Conservation (phyloP, 37 sponge, comb jelly and placozoan species). For the Mnemiopsis leidyi region DNA sequence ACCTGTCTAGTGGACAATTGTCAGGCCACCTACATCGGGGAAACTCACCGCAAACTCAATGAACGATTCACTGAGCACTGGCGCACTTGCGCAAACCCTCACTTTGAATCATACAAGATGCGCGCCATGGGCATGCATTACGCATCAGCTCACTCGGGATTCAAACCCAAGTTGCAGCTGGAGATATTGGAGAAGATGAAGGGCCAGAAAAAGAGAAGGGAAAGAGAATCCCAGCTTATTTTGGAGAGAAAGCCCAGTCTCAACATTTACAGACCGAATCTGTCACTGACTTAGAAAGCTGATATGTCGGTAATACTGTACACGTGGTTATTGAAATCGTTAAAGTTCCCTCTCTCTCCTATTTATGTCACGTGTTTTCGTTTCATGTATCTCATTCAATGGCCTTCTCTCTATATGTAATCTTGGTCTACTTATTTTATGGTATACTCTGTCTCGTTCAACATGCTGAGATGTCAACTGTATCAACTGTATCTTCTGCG, state of each 20-base stretch:
- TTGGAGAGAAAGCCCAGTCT: constrained; percentile 36
- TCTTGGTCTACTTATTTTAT: no score
- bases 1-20: neutral
- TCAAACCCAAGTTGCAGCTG: neutral
- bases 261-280: no score
- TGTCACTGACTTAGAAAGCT: no score
- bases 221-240: constrained; percentile 10
- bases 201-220: neutral
- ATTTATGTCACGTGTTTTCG: no score
- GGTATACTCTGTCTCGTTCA: no score
- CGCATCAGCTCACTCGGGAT: neutral
- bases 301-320: no score
- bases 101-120: neutral
- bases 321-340: no score
- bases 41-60: neutral
- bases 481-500: no score
- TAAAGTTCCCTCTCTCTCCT: no score
- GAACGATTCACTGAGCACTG: constrained; percentile 23
- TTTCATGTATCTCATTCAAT: no score
- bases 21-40: constrained; percentile 30
- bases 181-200: neutral
- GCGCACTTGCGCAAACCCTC: neutral
- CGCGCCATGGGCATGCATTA: neutral
- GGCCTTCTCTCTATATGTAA: no score
- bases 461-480: no score